A percentile compares a stretch with the other conserved stretches of the same genome.
phyloP scores from a whole-genome alignment of 2,888 invertebrate genomes.

The Chymomyza amoena region DNA sequence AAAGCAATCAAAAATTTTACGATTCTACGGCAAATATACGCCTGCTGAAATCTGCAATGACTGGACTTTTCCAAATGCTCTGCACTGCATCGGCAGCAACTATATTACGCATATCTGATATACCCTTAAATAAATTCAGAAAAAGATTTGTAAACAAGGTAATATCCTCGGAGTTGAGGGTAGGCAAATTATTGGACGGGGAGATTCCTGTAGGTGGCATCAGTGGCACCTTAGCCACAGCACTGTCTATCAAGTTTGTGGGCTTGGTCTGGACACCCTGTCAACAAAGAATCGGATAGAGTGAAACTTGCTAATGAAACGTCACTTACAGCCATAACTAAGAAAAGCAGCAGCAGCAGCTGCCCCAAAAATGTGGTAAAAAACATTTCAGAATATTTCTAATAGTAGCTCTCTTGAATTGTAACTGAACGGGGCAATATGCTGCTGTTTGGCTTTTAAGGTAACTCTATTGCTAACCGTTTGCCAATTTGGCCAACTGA shows the following conservation, averaged over 20 bases:
- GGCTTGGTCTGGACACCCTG: background rate
- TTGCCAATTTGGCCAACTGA: constrained; percentile 33
- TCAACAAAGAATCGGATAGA: background rate
- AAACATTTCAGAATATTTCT: constrained; percentile 18
- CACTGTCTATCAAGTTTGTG: constrained; percentile 9
- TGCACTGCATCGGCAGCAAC: constrained; percentile 56
- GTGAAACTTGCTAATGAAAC: background rate
- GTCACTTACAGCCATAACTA: constrained; percentile 35
- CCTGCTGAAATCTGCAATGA: constrained; percentile 51
- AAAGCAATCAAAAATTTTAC: background rate
- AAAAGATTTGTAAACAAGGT: constrained; percentile 56
- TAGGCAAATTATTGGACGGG: constrained; percentile 10
- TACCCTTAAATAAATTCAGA: constrained; percentile 50
- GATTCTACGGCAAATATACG: constrained; percentile 41
- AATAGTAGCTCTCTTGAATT: background rate
- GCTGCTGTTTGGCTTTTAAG: constrained; percentile 46
- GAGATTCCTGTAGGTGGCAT: background rate
- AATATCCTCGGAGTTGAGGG: constrained; percentile 52
- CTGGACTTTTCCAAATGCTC: constrained; percentile 63
- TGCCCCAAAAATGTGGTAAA: constrained; percentile 18
- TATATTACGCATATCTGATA: constrained; percentile 54
- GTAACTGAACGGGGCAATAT: constrained; percentile 29
- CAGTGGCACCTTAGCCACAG: background rate
- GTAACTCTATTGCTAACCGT: constrained; percentile 12
- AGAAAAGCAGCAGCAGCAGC: constrained; percentile 13